Evolutionary conservation across 1,140 invertebrate species (phyloP), one percentile per base, ranked within the genome.

Genomic region (Brachionus sp.): DNA sequence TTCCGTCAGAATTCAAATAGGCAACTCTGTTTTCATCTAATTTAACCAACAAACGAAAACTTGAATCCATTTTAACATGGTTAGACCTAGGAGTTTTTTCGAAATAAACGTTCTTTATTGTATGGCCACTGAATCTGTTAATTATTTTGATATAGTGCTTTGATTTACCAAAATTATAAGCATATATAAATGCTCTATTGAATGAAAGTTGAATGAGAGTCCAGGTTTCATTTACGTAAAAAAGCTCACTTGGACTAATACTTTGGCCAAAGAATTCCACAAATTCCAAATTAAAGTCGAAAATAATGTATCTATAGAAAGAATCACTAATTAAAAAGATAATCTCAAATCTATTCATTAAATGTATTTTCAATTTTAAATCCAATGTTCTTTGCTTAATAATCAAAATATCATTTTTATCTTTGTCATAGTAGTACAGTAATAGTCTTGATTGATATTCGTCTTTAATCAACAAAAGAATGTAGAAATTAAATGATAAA

Each of bases 101-200:
- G 12, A 75, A 25, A 75, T 75, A 46, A 44, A 75, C 25, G 44
- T 33, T 75, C 5, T 10, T 46, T 5, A 70, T 16, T 7, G 19
- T 46, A 13, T 35, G 33, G 12, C 70, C 70, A 13, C 39, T 75
- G 29, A 46, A 75, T 46, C 70, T 44, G 29, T 46, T 75, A 4
- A 75, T 46, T 44, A 75, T 75, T 75, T 75, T 75, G 1, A 75
- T 75, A 23, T 10, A 75, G 46, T 75, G 70, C 39, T 16, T 75
- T 35, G 19, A 25, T 12, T 23, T 46, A 1, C 4, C 12, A 16
- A 13, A 44, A 46, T 46, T 23, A 46, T 75, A 75, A 23, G 42
- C 16, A 33, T 75, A 75, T 9, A 75, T 46, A 12, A 46, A 75
- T 7, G 42, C 70, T 75, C 44, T 75, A 23, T 75, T 75, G 12